phyloP scores from a whole-genome alignment of 2,113 vertebrate species.

The Pogonocichla stellata region DNA sequence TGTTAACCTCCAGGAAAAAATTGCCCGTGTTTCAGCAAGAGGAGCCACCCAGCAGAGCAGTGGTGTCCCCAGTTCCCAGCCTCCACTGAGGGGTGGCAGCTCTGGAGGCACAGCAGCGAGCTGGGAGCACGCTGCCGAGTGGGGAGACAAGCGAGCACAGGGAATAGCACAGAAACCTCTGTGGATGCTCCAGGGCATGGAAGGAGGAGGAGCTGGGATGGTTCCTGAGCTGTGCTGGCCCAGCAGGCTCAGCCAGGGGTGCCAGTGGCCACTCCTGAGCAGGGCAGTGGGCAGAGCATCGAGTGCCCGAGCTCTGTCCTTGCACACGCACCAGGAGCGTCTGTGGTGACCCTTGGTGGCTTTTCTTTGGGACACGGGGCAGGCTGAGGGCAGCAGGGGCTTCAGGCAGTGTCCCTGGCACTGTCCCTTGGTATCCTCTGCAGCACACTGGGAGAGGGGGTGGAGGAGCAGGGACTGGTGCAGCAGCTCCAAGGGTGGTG shows the following conservation, averaged over 20 bases:
- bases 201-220: background rate
- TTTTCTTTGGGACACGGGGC: accelerated
- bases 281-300: accelerated
- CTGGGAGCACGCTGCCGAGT: too few relatives aligned
- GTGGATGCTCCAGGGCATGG: accelerated
- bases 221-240: accelerated
- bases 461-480: background rate
- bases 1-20: background rate
- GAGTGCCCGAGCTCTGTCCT: background rate
- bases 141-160: background rate
- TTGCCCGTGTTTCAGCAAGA: background rate
- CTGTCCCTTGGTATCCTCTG: accelerated
- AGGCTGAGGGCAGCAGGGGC: background rate
- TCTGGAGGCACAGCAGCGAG: background rate
- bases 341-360: background rate
- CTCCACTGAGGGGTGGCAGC: background rate
- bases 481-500: background rate
- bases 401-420: background rate
- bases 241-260: background rate
- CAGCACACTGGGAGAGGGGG: background rate
- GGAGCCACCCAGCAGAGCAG: background rate
- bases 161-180: background rate
- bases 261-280: too few relatives aligned
- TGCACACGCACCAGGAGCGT: background rate
- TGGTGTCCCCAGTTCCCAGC: background rate